A percentile compares a stretch with the other conserved stretches of the same genome.
phyloP scores from a whole-genome alignment of 2,797 vertebrate genomes.

The Fringilla coelebs region DNA sequence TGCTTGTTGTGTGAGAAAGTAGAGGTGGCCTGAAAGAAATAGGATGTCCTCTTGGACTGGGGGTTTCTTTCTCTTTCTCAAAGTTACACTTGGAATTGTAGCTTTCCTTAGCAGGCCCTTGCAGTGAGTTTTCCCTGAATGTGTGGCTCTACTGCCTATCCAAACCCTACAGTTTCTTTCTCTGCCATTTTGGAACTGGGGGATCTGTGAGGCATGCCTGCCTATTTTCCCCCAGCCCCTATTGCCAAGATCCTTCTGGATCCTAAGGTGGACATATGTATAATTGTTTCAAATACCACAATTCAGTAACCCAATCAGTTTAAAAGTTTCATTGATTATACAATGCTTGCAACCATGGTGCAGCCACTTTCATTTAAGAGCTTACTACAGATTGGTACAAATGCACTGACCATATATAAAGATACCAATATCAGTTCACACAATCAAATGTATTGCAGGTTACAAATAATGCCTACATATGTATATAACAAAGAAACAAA shows the following conservation, averaged over 20 bases:
- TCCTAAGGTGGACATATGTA: not conserved
- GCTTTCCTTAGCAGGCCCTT: not conserved
- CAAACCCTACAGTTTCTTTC: not conserved
- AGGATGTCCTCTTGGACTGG: not conserved
- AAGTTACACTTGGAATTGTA: not conserved
- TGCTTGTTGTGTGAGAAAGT: not conserved
- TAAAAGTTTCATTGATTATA: not conserved
- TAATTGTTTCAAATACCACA: not conserved
- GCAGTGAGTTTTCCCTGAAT: not conserved
- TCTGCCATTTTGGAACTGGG: no score
- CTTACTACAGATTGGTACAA: not conserved
- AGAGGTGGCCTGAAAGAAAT: not conserved
- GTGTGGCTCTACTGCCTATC: not conserved
- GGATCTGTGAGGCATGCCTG: not conserved
- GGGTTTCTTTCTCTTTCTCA: not conserved
- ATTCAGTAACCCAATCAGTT: not conserved
- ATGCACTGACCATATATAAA: not conserved
- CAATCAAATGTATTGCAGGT: not conserved
- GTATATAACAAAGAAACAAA: not conserved
- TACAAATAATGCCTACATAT: not conserved
- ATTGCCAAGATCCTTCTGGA: not conserved
- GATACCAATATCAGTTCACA: not conserved
- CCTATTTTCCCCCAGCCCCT: not conserved
- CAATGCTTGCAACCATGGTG: accelerated
- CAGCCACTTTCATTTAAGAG: not conserved